These are phyloP conservation scores for Mellilla xanthometata DNA, from an alignment of 2,888 invertebrate genomes.

Conservation along the genomic window DNA sequence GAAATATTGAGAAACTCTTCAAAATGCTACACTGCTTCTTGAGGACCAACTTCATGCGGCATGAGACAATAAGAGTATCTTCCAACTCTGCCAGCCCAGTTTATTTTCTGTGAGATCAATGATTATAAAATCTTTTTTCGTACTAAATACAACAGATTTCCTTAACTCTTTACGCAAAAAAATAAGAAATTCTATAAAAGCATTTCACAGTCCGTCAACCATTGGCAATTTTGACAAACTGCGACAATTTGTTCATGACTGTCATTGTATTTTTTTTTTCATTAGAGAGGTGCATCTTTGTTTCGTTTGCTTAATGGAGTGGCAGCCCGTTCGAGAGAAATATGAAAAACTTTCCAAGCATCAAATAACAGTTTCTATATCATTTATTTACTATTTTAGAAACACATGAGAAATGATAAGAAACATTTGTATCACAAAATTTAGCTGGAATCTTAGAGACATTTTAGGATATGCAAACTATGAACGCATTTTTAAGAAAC, in stretches of 20 bases:
- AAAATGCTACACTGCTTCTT: constrained; percentile 23
- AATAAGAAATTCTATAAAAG: constrained; percentile 57
- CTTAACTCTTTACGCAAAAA: constrained; percentile 46
- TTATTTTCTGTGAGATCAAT: not conserved
- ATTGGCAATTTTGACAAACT: constrained; percentile 68
- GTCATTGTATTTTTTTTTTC: too few species aligned
- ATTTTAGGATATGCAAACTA: not conserved
- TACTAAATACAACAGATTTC: constrained; percentile 31
- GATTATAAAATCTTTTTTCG: constrained; percentile 14
- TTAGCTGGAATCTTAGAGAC: not conserved
- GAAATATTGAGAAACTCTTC: constrained; percentile 36
- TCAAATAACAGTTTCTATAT: too few species aligned
- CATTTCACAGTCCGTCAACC: constrained; percentile 62
- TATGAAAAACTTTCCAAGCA: too few species aligned
- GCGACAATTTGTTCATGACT: constrained; percentile 24
- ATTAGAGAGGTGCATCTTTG: too few species aligned
- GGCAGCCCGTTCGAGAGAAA: too few species aligned
- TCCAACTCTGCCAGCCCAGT: too few species aligned
- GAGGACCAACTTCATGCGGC: constrained; percentile 9
- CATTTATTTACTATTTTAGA: too few species aligned
- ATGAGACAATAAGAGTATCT: not conserved
- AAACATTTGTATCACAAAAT: too few species aligned
- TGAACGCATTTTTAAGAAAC: constrained; percentile 62
- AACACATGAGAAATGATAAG: too few species aligned
- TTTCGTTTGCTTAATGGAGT: too few species aligned